Evolutionary conservation across 2,888 invertebrate species (phyloP).

Genomic region (Pristionchus maxplancki): DNA sequence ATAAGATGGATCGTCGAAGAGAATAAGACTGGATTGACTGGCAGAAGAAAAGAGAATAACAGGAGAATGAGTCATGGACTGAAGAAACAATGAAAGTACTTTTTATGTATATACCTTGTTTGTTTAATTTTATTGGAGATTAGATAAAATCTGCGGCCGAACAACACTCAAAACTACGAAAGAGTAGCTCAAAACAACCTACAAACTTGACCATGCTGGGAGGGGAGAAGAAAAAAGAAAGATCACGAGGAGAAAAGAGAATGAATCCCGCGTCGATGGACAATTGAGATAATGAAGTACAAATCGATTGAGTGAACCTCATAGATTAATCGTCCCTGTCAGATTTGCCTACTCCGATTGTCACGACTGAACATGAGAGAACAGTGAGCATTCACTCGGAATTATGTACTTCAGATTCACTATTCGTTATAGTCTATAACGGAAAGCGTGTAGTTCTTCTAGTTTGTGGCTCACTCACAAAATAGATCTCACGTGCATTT

Average conservation of each 20-base stretch:
- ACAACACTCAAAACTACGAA: not conserved
- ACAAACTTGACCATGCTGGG: not conserved
- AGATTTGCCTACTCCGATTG: not conserved
- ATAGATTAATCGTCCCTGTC: not conserved
- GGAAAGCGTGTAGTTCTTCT: not conserved
- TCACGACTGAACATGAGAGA: no score
- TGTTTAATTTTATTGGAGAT: not conserved
- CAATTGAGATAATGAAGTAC: not conserved
- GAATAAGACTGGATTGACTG: conserved; percentile 33
- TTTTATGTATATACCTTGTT: not conserved
- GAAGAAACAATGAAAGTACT: not conserved
- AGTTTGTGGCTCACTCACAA: not conserved
- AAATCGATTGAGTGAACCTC: conserved; percentile 5
- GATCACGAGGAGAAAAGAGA: not conserved
- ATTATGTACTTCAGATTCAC: not conserved
- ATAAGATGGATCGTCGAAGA: conserved; percentile 39
- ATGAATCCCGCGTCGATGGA: not conserved
- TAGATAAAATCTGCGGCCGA: not conserved
- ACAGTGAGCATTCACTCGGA: not conserved
- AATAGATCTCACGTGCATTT: not conserved
- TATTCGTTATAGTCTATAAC: not conserved
- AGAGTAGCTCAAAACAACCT: not conserved
- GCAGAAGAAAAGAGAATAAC: conserved; percentile 24
- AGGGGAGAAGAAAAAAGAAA: not conserved
- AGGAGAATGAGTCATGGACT: conserved; percentile 22